These are phyloP conservation scores for Ischnus inquisitorius DNA, from an alignment of 2,888 invertebrate genomes.

Conservation along the genomic window DNA sequence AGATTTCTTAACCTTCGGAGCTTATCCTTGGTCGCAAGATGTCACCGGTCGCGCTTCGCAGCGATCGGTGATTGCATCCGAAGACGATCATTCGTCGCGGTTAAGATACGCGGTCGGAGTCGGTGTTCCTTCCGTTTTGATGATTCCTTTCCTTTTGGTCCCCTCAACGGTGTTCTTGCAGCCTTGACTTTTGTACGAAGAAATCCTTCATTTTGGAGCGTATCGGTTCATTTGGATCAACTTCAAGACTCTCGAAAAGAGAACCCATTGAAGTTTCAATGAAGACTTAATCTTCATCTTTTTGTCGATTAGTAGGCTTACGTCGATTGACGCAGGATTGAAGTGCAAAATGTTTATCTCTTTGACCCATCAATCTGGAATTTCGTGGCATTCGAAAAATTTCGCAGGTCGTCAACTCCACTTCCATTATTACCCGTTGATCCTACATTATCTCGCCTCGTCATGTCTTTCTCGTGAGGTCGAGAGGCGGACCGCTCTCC, in stretches of 20 bases:
- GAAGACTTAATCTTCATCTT: neutral
- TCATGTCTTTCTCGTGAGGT: conserved; percentile 83
- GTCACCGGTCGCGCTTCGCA: conserved; percentile 6
- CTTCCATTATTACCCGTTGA: conserved; percentile 11
- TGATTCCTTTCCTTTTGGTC: neutral
- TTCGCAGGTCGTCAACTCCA: neutral
- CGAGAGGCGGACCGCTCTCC: conserved; percentile 80
- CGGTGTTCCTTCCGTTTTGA: neutral
- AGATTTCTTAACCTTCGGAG: conserved; percentile 20
- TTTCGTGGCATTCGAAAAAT: too few relatives aligned
- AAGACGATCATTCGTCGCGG: neutral
- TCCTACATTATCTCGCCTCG: conserved; percentile 50
- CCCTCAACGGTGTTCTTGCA: too few relatives aligned
- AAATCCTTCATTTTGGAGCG: too few relatives aligned
- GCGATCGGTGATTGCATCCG: conserved; percentile 11
- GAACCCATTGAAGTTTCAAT: too few relatives aligned
- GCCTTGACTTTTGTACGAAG: too few relatives aligned
- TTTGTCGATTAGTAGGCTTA: neutral
- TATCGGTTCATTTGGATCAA: too few relatives aligned
- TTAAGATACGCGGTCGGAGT: neutral
- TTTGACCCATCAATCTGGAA: too few relatives aligned
- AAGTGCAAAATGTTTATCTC: too few relatives aligned
- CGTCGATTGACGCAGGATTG: neutral
- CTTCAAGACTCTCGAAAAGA: too few relatives aligned
- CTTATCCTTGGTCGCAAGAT: neutral